phyloP scores from a whole-genome alignment of 1,140 invertebrate genomes.

The Solenopsis fugax region DNA sequence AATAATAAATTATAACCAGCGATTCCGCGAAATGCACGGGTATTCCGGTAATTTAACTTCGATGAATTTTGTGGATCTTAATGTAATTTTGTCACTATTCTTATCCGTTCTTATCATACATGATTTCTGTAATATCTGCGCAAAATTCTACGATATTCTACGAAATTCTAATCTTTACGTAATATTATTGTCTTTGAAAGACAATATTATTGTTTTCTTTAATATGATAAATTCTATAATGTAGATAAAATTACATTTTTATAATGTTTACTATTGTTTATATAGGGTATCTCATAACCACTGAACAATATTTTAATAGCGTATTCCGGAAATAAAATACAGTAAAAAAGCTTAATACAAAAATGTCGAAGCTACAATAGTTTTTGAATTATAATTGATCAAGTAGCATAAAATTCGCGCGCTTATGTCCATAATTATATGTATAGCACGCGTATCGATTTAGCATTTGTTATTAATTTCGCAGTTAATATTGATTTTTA shows the following conservation, averaged over 20 bases:
- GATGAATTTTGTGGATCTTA: neutral
- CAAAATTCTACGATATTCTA: neutral
- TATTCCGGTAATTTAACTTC: slow-evolving; percentile 23
- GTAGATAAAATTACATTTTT: neutral
- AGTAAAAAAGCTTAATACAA: too few relatives aligned
- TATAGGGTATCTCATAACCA: too few relatives aligned
- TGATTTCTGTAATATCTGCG: neutral
- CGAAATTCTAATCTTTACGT: too few relatives aligned
- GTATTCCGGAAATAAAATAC: too few relatives aligned
- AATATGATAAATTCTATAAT: neutral
- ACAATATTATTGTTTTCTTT: neutral
- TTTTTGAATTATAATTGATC: too few relatives aligned
- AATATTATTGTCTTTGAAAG: neutral
- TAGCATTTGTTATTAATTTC: too few relatives aligned
- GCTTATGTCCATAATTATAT: too few relatives aligned
- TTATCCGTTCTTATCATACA: slow-evolving; percentile 9
- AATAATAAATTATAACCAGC: slow-evolving; percentile 42
- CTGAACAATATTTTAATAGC: too few relatives aligned
- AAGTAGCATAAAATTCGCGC: too few relatives aligned
- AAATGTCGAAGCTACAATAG: too few relatives aligned
- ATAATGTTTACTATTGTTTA: neutral
- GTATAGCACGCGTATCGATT: too few relatives aligned
- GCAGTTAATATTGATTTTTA: too few relatives aligned
- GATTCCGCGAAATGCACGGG: neutral
- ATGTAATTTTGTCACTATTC: neutral